phyloP scores from a whole-genome alignment of 2,888 invertebrate species.

The Eupithecia tripunctaria region DNA sequence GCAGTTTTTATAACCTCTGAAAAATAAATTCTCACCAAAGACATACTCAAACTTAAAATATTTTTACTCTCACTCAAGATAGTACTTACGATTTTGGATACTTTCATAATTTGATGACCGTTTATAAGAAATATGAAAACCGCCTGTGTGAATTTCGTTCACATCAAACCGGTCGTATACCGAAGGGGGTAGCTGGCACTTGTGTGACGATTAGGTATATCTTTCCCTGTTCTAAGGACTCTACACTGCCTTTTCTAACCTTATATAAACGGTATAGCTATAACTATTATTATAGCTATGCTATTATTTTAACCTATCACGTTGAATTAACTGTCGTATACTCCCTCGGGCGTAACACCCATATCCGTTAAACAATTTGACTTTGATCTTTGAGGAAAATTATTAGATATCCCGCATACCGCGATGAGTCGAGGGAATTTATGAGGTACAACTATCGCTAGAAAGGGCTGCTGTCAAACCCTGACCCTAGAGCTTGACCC shows the following conservation, averaged over 20 bases:
- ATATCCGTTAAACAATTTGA: not conserved
- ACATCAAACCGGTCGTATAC: too few relatives aligned
- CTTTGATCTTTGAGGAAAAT: constrained; percentile 7
- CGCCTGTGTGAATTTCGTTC: not conserved
- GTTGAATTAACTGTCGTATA: not conserved
- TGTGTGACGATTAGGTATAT: not conserved
- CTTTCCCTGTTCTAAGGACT: not conserved
- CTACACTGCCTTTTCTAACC: not conserved
- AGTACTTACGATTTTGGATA: too few relatives aligned
- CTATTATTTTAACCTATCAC: too few relatives aligned
- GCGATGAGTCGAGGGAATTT: constrained; percentile 9
- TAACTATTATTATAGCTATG: not conserved
- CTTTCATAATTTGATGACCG: too few relatives aligned
- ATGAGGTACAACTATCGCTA: constrained; percentile 33
- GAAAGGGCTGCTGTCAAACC: constrained; percentile 58
- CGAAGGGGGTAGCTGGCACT: not conserved
- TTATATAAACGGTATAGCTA: not conserved
- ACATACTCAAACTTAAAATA: not conserved
- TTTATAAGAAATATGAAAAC: too few relatives aligned
- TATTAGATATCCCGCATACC: constrained; percentile 11
- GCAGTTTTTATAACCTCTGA: not conserved
- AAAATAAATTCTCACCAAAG: not conserved
- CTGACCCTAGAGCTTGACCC: constrained; percentile 75
- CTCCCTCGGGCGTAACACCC: not conserved
- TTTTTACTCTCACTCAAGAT: not conserved